phyloP scores from a whole-genome alignment of 2,888 invertebrate genomes.

The Cephonodes hylas region DNA sequence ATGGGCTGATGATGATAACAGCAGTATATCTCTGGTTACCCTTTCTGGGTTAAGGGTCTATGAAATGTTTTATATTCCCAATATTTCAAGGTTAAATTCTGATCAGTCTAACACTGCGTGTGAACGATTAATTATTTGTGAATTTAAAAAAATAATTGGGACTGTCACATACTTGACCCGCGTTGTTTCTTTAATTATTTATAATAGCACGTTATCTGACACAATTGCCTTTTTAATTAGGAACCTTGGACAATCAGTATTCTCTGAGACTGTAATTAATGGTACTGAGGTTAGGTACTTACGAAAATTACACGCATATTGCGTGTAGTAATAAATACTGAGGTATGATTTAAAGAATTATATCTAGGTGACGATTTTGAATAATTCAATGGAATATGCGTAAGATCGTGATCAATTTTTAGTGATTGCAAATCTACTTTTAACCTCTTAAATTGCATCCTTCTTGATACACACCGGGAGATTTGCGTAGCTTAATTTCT shows the following conservation, averaged over 20 bases:
- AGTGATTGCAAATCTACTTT: too few species aligned
- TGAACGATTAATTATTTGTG: background rate
- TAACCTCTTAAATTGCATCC: too few species aligned
- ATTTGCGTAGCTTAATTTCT: too few species aligned
- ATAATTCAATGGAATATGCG: too few species aligned
- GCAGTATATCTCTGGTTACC: too few species aligned
- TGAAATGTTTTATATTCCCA: background rate
- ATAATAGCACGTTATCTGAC: background rate
- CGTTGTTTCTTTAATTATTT: background rate
- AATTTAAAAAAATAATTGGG: background rate
- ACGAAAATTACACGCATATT: background rate
- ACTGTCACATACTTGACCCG: background rate
- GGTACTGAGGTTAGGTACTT: background rate
- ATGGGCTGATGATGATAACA: too few species aligned
- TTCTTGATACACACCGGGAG: too few species aligned
- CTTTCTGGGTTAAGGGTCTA: too few species aligned
- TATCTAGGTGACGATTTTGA: too few species aligned
- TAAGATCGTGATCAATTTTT: too few species aligned
- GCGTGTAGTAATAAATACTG: background rate
- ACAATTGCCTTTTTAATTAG: background rate
- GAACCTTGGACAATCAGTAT: constrained; percentile 14
- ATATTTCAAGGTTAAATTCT: background rate
- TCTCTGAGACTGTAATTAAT: background rate
- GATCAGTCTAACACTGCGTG: background rate
- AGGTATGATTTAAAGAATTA: background rate